A percentile compares a stretch with the other conserved stretches of the same genome.
Evolutionary conservation across 2,113 vertebrate genomes (phyloP).

Genomic region (Microcebus murinus): DNA sequence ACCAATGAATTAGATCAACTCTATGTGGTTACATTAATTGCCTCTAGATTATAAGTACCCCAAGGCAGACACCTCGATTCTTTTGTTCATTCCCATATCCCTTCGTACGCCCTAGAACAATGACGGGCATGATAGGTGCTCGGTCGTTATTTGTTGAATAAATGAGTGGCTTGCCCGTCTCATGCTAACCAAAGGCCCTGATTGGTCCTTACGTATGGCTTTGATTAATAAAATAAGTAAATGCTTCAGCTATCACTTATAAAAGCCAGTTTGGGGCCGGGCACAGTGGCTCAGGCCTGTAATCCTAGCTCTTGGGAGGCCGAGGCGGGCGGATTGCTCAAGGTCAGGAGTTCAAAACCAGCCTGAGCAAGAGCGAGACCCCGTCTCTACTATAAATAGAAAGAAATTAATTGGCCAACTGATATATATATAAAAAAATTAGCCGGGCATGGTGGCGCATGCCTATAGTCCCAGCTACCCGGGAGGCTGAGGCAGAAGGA

Average conservation of each 20-base stretch:
- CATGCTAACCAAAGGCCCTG: neutral
- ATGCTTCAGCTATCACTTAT: neutral
- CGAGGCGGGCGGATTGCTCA: no score
- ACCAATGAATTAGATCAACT: neutral
- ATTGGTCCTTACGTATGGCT: neutral
- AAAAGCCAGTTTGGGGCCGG: neutral
- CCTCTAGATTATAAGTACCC: neutral
- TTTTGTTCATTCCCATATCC: neutral
- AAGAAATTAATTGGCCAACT: no score
- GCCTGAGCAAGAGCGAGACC: no score
- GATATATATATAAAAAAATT: no score
- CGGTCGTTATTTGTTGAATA: neutral
- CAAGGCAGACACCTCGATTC: neutral
- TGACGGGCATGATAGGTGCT: neutral
- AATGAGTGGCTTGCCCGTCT: neutral
- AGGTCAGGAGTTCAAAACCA: no score
- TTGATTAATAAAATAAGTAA: neutral
- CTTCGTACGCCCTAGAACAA: neutral
- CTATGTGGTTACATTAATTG: neutral
- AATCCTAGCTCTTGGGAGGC: no score
- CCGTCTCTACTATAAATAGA: no score
- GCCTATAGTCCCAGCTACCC: no score
- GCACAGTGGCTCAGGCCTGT: no score
- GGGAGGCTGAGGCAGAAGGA: no score
- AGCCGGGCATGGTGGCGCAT: no score